Percentiles rank a stretch among this genome's conserved stretches.
Conservation (phyloP, 92 coral and sea anemone genomes). For the Pocillopora grandis region DNA sequence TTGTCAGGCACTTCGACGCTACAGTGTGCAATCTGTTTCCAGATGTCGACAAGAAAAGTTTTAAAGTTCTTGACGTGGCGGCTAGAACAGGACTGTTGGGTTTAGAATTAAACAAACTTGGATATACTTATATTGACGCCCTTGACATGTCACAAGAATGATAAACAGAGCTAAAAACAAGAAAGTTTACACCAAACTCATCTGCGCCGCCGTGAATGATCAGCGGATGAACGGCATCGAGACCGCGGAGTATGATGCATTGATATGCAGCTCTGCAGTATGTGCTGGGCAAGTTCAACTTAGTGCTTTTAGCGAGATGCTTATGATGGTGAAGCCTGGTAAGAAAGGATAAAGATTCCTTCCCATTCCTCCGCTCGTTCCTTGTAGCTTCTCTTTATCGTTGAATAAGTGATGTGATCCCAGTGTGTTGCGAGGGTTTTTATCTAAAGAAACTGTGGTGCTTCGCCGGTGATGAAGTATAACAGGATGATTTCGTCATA, state of each 20-base stretch:
- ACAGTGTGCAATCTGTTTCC: neutral
- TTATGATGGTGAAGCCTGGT: neutral
- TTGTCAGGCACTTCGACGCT: neutral
- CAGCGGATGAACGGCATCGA: neutral
- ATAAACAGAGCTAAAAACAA: slow-evolving; percentile 30
- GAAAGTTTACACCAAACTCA: neutral
- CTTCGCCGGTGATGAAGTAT: no score
- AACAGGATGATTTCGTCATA: no score
- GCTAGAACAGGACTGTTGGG: slow-evolving; percentile 41
- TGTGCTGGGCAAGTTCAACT: neutral
- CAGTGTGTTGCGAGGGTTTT: no score
- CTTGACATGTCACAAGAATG: slow-evolving; percentile 34
- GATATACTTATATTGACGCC: slow-evolving; percentile 31
- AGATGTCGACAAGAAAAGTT: neutral
- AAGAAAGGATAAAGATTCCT: neutral
- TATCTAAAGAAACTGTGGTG: no score
- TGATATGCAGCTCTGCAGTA: slow-evolving; percentile 3
- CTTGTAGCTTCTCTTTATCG: no score
- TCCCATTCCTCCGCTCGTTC: no score
- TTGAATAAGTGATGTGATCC: no score
- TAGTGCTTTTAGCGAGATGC: neutral
- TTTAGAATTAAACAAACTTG: slow-evolving; percentile 26
- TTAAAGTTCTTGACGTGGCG: slow-evolving; percentile 31
- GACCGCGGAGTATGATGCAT: neutral
- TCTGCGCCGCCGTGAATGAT: neutral